These are phyloP conservation scores for Calameuta filiformis DNA, from an alignment of 2,888 invertebrate species.

Conservation along the genomic window DNA sequence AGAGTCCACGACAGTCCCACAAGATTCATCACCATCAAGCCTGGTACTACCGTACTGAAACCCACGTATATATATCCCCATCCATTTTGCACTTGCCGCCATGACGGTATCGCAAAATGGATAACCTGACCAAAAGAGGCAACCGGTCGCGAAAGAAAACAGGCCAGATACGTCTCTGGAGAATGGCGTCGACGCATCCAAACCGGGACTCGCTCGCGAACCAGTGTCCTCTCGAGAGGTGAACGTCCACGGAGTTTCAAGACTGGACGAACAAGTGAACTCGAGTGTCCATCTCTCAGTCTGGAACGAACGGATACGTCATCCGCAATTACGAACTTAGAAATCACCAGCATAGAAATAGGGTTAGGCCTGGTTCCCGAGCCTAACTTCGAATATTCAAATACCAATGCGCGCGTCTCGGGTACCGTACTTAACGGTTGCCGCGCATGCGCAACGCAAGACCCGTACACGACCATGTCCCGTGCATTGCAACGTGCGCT, in stretches of 20 bases:
- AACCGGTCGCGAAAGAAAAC: constrained; percentile 55
- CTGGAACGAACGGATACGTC: neutral
- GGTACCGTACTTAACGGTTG: constrained; percentile 27
- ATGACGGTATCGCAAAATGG: neutral
- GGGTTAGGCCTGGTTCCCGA: neutral
- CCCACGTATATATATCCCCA: neutral
- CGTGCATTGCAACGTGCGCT: neutral
- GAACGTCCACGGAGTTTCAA: constrained; percentile 52
- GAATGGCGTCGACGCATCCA: constrained; percentile 44
- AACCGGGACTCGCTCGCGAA: constrained; percentile 50
- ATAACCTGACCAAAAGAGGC: constrained; percentile 55
- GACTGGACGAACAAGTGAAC: constrained; percentile 59
- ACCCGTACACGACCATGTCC: neutral
- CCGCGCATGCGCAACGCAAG: constrained; percentile 33
- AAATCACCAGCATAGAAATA: neutral
- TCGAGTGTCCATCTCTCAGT: constrained; percentile 41
- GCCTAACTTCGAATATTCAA: neutral
- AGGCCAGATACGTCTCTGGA: constrained; percentile 59
- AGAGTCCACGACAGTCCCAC: neutral
- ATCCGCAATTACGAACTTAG: neutral
- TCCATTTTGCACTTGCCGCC: neutral
- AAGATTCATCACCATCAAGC: neutral
- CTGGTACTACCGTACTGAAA: neutral
- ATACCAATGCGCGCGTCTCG: constrained; percentile 9
- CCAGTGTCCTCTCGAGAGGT: constrained; percentile 38